These are phyloP conservation scores for Hoplias malabaricus DNA, from an alignment of 2,113 vertebrate genomes.

Conservation along the genomic window DNA sequence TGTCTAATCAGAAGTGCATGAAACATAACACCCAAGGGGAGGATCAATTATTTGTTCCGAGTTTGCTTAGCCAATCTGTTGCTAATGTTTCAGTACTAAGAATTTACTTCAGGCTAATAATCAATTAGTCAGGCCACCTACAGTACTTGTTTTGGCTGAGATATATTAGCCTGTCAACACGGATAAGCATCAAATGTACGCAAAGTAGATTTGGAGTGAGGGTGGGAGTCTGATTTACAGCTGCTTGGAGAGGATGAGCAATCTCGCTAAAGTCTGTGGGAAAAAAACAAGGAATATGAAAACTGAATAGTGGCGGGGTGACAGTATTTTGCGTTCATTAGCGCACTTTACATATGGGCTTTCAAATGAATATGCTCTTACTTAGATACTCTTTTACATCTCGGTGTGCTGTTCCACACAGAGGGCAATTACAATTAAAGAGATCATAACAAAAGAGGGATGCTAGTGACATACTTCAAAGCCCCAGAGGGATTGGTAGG, in stretches of 20 bases:
- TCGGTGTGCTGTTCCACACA: background rate
- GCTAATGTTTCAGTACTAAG: slow-evolving; percentile 14
- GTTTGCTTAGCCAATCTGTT: background rate
- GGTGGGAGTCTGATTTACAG: background rate
- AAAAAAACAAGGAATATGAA: background rate
- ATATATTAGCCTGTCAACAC: background rate
- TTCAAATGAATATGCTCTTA: slow-evolving; percentile 7
- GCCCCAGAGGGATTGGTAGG: slow-evolving; percentile 2
- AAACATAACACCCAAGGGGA: background rate
- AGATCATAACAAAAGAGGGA: slow-evolving; percentile 25
- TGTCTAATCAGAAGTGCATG: background rate
- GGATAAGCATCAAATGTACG: background rate
- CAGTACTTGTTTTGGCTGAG: slow-evolving; percentile 1
- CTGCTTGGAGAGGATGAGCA: background rate
- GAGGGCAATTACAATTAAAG: background rate
- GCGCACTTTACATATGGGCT: background rate
- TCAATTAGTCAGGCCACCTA: slow-evolving; percentile 11
- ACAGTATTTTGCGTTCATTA: background rate
- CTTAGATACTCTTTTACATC: background rate
- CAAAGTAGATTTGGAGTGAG: background rate
- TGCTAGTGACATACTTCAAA: slow-evolving; percentile 27
- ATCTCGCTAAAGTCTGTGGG: background rate
- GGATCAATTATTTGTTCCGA: background rate
- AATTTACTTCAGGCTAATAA: slow-evolving; percentile 60
- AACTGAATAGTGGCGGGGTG: background rate